Evolutionary conservation across 2,113 vertebrate species (phyloP), one percentile per base, ranked within the genome.

Genomic region (Cyanoliseus patagonus): DNA sequence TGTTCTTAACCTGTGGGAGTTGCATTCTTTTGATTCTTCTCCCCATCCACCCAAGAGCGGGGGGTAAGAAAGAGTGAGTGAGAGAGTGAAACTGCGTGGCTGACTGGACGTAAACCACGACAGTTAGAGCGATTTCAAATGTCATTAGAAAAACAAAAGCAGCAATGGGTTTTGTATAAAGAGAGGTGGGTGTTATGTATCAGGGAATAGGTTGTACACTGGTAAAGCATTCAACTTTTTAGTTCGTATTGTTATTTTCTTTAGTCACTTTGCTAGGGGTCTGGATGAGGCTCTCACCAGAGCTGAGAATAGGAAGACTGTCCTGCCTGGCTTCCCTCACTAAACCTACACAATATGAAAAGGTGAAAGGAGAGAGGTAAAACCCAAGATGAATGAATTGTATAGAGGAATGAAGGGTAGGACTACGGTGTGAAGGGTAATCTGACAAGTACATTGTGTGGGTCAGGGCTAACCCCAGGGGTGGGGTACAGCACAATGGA

Each of bases 401-500:
- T 30, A 20, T 55, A 33, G 81, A 61, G 37, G 27, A 57, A 23
- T 7, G 64, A 78, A 30, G 22, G 17, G 23, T 41, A 23, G 42
- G 46, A 19, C 0, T 4, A 4, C 18, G 16, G 7, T 31, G 17
- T 6, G 10, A 72, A 59, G 76, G 17, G 13, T 33, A 27, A 8
- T 1, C 22, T 17, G 47, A 33, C 28, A 41, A 37, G 19, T 9
- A 15, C 0, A 0, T 25, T 35, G 4, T 42, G 18, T n/a, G 27
- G 23, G 14, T 31, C n/a, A 31, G 17, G 3, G 30, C 17, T 42
- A 37, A 47, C 23, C 62, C 42, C 31, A 28, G 63, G 46, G 8
- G 6, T 20, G 35, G 9, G 24, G 27, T 51, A n/a, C 4, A 31
- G 23, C 23, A 44, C 16, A 69, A 44, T 51, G 9, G 3, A 5